These are phyloP conservation scores for Brachypteracias leptosomus DNA, from an alignment of 2,113 vertebrate genomes.

Conservation along the genomic window DNA sequence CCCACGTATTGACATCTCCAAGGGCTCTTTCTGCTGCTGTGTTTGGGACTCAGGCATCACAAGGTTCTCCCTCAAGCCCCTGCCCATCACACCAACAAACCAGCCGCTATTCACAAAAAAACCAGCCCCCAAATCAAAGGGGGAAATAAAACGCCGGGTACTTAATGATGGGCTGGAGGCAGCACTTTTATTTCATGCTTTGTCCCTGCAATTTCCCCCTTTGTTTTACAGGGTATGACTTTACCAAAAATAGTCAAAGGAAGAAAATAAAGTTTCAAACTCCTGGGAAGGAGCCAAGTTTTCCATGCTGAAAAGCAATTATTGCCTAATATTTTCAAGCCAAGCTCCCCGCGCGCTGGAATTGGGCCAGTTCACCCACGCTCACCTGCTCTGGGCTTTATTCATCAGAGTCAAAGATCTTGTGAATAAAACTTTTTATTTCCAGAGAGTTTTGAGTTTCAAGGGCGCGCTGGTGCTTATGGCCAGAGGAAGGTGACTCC, in stretches of 20 bases:
- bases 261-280: slow-evolving; percentile 53
- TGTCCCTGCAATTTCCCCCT: slow-evolving; percentile 41
- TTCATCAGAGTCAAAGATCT: not conserved
- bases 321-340: not conserved
- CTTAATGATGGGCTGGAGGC: slow-evolving; percentile 26
- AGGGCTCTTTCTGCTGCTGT: not conserved
- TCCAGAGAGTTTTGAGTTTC: slow-evolving; percentile 16
- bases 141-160: not conserved
- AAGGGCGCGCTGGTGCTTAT: not conserved
- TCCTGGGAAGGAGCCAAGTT: slow-evolving; percentile 5
- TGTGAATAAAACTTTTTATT: not conserved
- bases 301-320: slow-evolving; percentile 53
- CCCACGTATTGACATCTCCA: fast-evolving
- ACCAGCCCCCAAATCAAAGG: slow-evolving; percentile 3
- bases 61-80: not conserved
- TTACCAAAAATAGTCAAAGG: slow-evolving; percentile 56
- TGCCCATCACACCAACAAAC: not conserved
- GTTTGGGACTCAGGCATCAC: not conserved
- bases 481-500: not conserved
- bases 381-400: slow-evolving; percentile 42
- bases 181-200: slow-evolving; percentile 18
- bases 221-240: slow-evolving; percentile 53
- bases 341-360: not conserved
- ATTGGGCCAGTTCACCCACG: not conserved
- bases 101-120: not conserved